Conservation (phyloP, 1,140 invertebrate species). For the Drepana arcuata region DNA sequence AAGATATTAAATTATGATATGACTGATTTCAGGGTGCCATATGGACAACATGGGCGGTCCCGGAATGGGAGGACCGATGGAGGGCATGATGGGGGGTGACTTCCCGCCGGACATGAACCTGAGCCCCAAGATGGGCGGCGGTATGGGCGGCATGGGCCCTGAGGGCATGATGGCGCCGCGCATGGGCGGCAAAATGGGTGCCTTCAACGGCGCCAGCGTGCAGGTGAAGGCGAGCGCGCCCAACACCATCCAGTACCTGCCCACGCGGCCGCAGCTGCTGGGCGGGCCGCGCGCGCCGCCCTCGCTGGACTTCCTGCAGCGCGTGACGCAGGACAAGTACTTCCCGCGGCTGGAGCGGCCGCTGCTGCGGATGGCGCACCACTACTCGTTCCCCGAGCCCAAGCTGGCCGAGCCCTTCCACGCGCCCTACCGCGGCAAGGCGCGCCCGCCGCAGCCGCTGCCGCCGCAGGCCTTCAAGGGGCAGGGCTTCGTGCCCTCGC, state of each 20-base stretch:
- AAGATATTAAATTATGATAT: too few species aligned
- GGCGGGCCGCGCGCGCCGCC: constrained; percentile 83
- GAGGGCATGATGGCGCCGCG: constrained; percentile 65
- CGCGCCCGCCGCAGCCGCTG: constrained; percentile 75
- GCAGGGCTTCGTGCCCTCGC: constrained; percentile 85
- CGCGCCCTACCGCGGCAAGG: constrained; percentile 47
- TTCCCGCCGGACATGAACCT: constrained; percentile 74
- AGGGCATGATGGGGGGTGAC: constrained; percentile 66
- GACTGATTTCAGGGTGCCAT: constrained; percentile 61
- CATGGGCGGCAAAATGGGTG: constrained; percentile 75
- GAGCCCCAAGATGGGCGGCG: constrained; percentile 72
- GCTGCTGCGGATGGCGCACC: constrained; percentile 65
- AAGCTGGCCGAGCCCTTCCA: constrained; percentile 62
- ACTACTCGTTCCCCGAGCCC: constrained; percentile 64
- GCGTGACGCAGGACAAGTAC: constrained; percentile 87
- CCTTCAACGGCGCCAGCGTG: constrained; percentile 87
- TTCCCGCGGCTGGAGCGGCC: constrained; percentile 73
- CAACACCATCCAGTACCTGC: constrained; percentile 98
- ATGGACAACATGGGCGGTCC: constrained; percentile 72
- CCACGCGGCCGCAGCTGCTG: constrained; percentile 86
- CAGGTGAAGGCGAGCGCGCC: constrained; percentile 97
- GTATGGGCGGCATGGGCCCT: constrained; percentile 69
- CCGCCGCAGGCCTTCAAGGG: constrained; percentile 85
- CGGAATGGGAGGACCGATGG: constrained; percentile 64
- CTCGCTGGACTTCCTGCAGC: constrained; percentile 92